Evolutionary conservation across 2,888 invertebrate species (phyloP).

Genomic region (Ernsta delagoae): DNA sequence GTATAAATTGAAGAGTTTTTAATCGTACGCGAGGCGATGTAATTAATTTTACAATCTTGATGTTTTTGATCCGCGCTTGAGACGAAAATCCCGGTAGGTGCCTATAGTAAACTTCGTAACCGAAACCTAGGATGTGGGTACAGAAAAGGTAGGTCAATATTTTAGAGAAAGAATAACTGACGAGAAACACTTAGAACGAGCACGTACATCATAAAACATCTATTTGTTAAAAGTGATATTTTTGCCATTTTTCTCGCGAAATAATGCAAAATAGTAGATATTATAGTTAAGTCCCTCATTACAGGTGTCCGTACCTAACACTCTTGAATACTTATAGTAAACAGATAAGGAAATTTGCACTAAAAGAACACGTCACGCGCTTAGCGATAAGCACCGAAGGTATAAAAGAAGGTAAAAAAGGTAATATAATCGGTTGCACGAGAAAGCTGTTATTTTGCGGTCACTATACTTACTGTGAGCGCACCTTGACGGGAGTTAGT

Average conservation of each 20-base stretch:
- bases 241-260: too few relatives aligned
- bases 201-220: too few relatives aligned
- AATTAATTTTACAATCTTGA: conserved; percentile 36
- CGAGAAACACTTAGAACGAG: too few relatives aligned
- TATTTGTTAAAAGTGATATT: too few relatives aligned
- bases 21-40: conserved; percentile 49
- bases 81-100: not conserved
- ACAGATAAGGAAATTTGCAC: conserved; percentile 16
- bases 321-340: too few relatives aligned
- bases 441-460: conserved; percentile 71
- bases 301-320: too few relatives aligned
- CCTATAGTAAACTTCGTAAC: too few relatives aligned
- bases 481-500: conserved; percentile 67
- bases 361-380: conserved; percentile 9
- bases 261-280: too few relatives aligned
- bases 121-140: too few relatives aligned
- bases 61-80: not conserved
- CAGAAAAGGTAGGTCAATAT: too few relatives aligned
- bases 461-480: conserved; percentile 63
- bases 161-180: not conserved
- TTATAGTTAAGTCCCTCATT: too few relatives aligned
- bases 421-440: conserved; percentile 58
- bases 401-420: conserved; percentile 44
- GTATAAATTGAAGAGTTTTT: conserved; percentile 64
- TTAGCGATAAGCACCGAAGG: conserved; percentile 24